These are phyloP conservation scores for Monochamus alternatus DNA, from an alignment of 2,888 invertebrate species.

Conservation along the genomic window DNA sequence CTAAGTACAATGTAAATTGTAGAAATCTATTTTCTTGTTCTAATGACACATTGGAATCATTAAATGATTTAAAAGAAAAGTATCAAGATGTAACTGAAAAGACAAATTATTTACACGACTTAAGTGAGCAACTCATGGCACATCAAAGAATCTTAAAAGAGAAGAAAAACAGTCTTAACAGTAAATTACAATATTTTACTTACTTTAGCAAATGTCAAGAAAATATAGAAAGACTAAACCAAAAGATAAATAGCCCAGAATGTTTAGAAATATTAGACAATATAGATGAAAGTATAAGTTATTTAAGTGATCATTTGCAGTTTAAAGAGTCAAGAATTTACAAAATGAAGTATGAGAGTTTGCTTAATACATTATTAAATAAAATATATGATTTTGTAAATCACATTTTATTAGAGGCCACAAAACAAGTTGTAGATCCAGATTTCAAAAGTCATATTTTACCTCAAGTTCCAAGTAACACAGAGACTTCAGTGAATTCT, in stretches of 20 bases:
- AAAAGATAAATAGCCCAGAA: slow-evolving; percentile 77
- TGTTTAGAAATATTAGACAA: slow-evolving; percentile 87
- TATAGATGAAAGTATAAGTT: slow-evolving; percentile 90
- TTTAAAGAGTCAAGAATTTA: slow-evolving; percentile 91
- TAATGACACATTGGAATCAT: slow-evolving; percentile 74
- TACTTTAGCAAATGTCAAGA: slow-evolving; percentile 74
- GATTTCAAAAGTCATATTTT: slow-evolving; percentile 61
- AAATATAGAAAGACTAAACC: slow-evolving; percentile 58
- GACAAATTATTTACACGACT: slow-evolving; percentile 91
- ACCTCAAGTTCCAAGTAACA: slow-evolving; percentile 63
- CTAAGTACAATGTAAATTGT: slow-evolving; percentile 80
- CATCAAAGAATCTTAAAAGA: slow-evolving; percentile 89
- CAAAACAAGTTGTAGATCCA: slow-evolving; percentile 79
- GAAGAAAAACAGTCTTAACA: slow-evolving; percentile 85
- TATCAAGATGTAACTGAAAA: slow-evolving; percentile 92
- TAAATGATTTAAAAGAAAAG: slow-evolving; percentile 82
- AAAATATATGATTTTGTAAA: slow-evolving; percentile 87
- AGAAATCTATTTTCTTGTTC: slow-evolving; percentile 75
- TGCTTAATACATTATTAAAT: slow-evolving; percentile 85
- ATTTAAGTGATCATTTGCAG: slow-evolving; percentile 84
- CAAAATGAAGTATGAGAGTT: slow-evolving; percentile 87
- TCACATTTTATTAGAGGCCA: slow-evolving; percentile 84
- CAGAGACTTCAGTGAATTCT: slow-evolving; percentile 72
- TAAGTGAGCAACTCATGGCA: slow-evolving; percentile 92
- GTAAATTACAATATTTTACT: slow-evolving; percentile 88